phyloP scores from a whole-genome alignment of 2,113 vertebrate genomes.

The Mustela nigripes region DNA sequence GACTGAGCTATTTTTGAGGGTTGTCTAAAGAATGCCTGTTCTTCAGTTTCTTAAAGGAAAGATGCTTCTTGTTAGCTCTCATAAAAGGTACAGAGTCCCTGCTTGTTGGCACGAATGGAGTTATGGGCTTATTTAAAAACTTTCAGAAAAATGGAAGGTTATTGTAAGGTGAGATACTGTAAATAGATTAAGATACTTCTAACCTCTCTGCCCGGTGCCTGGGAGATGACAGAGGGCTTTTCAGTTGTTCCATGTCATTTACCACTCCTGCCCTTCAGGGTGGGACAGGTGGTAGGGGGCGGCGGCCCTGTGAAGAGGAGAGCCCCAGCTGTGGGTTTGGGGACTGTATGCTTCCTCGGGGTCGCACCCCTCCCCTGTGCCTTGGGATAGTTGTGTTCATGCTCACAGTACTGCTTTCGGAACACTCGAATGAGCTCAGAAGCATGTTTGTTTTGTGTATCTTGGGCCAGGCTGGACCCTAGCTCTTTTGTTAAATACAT shows the following conservation, averaged over 20 bases:
- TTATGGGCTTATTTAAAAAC: conserved; percentile 38
- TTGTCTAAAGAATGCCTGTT: conserved; percentile 45
- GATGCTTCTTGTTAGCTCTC: not conserved
- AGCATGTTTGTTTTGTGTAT: not conserved
- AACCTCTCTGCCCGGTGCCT: not conserved
- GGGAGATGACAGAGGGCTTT: not conserved
- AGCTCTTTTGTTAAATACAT: not conserved
- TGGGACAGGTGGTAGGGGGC: accelerated
- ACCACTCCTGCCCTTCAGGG: not conserved
- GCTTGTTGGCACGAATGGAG: not conserved
- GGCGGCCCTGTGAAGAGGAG: not conserved
- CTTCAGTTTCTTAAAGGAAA: conserved; percentile 54
- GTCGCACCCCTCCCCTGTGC: not conserved
- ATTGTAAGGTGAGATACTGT: not conserved
- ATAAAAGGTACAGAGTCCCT: not conserved
- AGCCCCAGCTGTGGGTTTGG: not conserved
- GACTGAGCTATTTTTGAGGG: conserved; percentile 62
- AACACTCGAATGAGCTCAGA: accelerated
- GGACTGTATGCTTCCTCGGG: not conserved
- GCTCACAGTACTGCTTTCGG: not conserved
- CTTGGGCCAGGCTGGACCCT: not conserved
- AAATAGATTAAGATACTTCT: not conserved
- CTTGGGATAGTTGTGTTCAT: accelerated
- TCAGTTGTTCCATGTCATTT: not conserved
- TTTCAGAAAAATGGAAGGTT: conserved; percentile 10